Percentiles rank a stretch among this genome's conserved stretches.
Evolutionary conservation across 2,113 vertebrate genomes (phyloP).

Genomic region (Tachysurus fulvidraco): DNA sequence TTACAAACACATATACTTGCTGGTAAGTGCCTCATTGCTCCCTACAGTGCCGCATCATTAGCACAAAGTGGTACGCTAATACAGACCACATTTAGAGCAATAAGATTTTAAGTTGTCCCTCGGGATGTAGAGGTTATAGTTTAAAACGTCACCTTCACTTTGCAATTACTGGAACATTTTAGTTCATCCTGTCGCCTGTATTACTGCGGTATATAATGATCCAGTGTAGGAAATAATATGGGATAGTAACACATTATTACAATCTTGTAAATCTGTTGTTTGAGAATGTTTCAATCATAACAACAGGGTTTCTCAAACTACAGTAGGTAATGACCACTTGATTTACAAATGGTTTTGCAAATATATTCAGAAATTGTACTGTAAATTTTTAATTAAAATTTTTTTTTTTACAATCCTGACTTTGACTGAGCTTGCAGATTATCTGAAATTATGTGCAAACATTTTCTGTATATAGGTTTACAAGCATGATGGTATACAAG

Average conservation of each 20-base stretch:
- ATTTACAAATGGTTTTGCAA: background rate
- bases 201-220: background rate
- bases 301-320: background rate
- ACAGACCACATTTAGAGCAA: background rate
- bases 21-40: background rate
- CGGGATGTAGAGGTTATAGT: background rate
- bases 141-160: background rate
- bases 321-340: background rate
- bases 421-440: background rate
- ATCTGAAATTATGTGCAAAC: background rate
- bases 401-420: background rate
- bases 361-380: too few species aligned
- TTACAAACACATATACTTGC: background rate
- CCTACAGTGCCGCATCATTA: background rate
- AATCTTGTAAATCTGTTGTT: background rate
- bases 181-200: background rate
- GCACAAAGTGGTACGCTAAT: background rate
- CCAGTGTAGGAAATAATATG: background rate
- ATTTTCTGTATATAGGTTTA: background rate
- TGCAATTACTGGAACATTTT: background rate
- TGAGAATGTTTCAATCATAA: background rate
- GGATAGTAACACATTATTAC: background rate
- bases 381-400: background rate
- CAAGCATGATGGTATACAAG: background rate
- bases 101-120: background rate